Evolutionary conservation across 1,140 invertebrate species (phyloP).

Genomic region (Dinothrombium tinctorium): DNA sequence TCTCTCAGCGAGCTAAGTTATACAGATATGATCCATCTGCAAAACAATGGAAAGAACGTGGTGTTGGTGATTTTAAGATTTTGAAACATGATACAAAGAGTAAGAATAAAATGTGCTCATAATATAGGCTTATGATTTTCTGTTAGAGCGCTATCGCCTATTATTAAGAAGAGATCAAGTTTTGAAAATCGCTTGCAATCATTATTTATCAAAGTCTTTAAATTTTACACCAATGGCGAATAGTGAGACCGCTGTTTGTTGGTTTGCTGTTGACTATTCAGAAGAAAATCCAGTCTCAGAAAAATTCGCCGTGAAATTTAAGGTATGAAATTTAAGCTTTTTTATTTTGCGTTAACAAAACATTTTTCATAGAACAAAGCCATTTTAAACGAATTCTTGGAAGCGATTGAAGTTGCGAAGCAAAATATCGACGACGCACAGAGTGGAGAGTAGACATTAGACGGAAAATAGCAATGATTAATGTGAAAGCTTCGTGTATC

Average conservation of each 20-base stretch:
- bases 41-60: slow-evolving; percentile 28
- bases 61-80: slow-evolving; percentile 26
- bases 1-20: slow-evolving; percentile 32
- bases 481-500: no score
- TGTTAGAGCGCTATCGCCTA: slow-evolving; percentile 19
- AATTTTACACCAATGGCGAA: neutral
- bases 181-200: slow-evolving; percentile 22
- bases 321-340: neutral
- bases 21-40: slow-evolving; percentile 31
- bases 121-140: neutral
- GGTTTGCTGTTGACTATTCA: slow-evolving; percentile 5
- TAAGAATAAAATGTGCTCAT: neutral
- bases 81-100: slow-evolving; percentile 17
- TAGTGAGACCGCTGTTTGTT: neutral
- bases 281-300: neutral
- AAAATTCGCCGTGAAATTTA: slow-evolving; percentile 1
- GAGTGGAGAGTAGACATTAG: no score
- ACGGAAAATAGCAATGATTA: no score
- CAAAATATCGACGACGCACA: no score
- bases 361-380: neutral
- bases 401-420: no score
- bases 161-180: slow-evolving; percentile 22
- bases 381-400: no score
- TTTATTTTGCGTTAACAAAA: neutral
- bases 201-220: slow-evolving; percentile 27